Evolutionary conservation across 2,113 vertebrate species (phyloP).

Genomic region (Solea solea): DNA sequence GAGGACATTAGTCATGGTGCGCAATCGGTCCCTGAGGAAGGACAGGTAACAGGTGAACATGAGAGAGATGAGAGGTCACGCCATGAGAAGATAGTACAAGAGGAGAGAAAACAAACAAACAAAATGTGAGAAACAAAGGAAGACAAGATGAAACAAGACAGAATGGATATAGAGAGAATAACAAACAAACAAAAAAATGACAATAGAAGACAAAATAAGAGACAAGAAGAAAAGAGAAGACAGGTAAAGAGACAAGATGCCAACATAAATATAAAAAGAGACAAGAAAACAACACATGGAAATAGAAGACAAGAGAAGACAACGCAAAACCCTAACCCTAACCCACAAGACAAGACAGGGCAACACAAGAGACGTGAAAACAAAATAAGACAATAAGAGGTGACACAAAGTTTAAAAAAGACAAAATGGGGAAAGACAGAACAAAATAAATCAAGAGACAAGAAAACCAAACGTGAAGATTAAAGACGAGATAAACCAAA

Average conservation of each 20-base stretch:
- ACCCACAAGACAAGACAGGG: background rate
- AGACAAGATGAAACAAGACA: background rate
- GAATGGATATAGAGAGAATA: no score
- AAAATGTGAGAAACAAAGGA: background rate
- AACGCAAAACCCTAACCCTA: background rate
- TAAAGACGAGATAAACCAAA: background rate
- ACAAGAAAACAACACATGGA: background rate
- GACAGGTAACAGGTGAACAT: slow-evolving; percentile 17
- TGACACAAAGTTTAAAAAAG: background rate
- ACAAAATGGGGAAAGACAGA: background rate
- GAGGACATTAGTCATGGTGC: slow-evolving; percentile 94
- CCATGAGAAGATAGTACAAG: background rate
- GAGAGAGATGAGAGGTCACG: background rate
- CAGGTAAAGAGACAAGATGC: no score
- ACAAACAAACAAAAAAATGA: no score
- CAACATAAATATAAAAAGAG: background rate
- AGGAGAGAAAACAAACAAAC: background rate
- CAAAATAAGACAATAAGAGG: background rate
- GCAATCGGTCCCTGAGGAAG: slow-evolving; percentile 88
- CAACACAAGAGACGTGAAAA: background rate
- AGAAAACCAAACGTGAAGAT: background rate
- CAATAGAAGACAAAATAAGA: background rate
- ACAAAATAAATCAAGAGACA: background rate
- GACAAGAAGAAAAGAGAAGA: no score
- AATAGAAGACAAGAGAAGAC: background rate